A percentile compares a stretch with the other conserved stretches of the same genome.
Conservation (phyloP, 2,113 vertebrate genomes). For the Sylvietta virens region DNA sequence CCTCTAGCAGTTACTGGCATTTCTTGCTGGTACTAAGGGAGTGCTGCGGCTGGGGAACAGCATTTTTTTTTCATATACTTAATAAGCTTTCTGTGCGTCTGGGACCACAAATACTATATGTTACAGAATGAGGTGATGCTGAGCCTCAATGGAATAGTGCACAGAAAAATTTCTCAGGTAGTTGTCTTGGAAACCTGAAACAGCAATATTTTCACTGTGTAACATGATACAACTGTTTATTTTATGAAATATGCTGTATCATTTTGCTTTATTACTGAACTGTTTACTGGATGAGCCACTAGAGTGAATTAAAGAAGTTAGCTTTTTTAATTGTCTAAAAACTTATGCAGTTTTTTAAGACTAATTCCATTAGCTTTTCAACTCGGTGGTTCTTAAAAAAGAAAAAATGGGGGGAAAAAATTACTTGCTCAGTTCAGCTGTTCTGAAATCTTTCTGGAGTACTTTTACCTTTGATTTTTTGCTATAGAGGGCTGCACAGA, state of each 20-base stretch:
- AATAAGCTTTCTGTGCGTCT: background rate
- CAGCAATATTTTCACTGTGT: background rate
- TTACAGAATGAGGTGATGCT: background rate
- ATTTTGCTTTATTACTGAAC: background rate
- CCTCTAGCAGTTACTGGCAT: background rate
- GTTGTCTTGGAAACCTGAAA: background rate
- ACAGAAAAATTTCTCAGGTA: background rate
- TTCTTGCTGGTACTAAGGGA: background rate
- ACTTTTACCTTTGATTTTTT: background rate
- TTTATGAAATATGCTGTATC: background rate
- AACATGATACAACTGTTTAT: background rate
- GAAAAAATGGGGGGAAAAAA: rapidly evolving
- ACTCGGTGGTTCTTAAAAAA: background rate
- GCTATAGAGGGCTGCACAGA: background rate
- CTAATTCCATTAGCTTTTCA: background rate
- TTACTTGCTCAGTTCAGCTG: background rate
- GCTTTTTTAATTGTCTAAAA: background rate
- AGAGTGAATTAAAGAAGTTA: background rate
- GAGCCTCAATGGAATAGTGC: background rate
- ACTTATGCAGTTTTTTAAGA: background rate
- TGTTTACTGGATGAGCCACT: background rate
- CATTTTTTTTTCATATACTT: background rate
- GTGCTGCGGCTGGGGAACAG: rapidly evolving
- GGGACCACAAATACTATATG: background rate
- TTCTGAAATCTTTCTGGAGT: background rate